Conservation (phyloP, 2,113 vertebrate genomes). For the Centropus bengalensis region DNA sequence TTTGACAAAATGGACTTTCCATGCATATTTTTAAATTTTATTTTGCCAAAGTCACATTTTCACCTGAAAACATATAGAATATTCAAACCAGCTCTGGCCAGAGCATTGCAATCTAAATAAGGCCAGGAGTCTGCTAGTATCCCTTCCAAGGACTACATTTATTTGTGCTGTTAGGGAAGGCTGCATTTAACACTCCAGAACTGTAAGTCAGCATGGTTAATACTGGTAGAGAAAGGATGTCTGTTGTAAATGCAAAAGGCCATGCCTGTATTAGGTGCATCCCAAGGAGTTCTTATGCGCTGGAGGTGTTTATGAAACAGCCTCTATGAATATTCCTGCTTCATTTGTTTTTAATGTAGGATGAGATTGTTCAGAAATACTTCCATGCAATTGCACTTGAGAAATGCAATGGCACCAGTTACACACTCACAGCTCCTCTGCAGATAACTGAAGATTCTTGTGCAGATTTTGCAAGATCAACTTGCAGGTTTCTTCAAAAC, state of each 20-base stretch:
- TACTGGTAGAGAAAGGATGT: background rate
- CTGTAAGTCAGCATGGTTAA: background rate
- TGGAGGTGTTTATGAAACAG: background rate
- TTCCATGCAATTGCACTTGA: background rate
- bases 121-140: background rate
- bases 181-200: background rate
- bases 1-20: constrained; percentile 33
- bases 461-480: background rate
- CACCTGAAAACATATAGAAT: background rate
- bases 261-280: background rate
- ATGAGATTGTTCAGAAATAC: background rate
- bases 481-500: background rate
- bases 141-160: constrained; percentile 21
- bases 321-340: background rate
- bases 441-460: background rate
- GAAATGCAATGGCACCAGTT: background rate
- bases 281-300: background rate
- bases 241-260: background rate
- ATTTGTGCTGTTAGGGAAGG: background rate
- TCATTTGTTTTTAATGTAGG: background rate
- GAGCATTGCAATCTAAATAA: background rate
- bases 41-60: constrained; percentile 21
- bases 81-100: background rate
- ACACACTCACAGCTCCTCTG: background rate
- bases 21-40: constrained; percentile 20